Base-by-base conservation (phyloP, 2,888 invertebrate genomes). In the Linyphia triangularis region DNA sequence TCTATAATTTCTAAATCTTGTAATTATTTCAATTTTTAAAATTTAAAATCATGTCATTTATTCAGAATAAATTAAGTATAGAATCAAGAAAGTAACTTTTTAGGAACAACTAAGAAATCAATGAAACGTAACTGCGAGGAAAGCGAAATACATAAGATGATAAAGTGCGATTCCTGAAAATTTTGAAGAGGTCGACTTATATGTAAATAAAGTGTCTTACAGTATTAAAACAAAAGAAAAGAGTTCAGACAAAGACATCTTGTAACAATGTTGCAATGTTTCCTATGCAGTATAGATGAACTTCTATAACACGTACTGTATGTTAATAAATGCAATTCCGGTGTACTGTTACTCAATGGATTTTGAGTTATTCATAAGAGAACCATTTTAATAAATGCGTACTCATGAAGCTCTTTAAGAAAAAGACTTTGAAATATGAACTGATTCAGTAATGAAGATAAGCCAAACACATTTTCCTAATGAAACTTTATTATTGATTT, bases 391-490 rank as follows among this genome's bases (percentile, higher is more conserved):
- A 51, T 5, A 10, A 51, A n/a, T 51, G 51, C n/a, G n/a, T n/a
- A n/a, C n/a, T n/a, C n/a, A n/a, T n/a, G n/a, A n/a, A n/a, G n/a
- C n/a, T n/a, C n/a, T n/a, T n/a, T n/a, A n/a, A 30, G 65, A 30
- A 65, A 70, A 43, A 33, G 70, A 70, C 43, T 16, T 22, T 43
- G 28, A 1, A 26, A 43, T 26, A 16, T 26, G n/a, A 70, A 43
- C 70, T 70, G 24, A 59, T 30, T 63, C n/a, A 75, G n/a, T 28
- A 72, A 40, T 33, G n/a, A 72, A 72, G n/a, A 67, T 63, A 81
- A 88, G 75, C 86, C 86, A 88, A 88, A 88, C 59, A n/a, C 40
- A 65, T 81, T 69, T 88, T 88, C 86, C 86, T 88, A 88, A 51
- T 57, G 73, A 65, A 59, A 88, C 81, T 82, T 72, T 63, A 51